Evolutionary conservation across 2,113 vertebrate genomes (phyloP).

Genomic region (Silurus asotus): DNA sequence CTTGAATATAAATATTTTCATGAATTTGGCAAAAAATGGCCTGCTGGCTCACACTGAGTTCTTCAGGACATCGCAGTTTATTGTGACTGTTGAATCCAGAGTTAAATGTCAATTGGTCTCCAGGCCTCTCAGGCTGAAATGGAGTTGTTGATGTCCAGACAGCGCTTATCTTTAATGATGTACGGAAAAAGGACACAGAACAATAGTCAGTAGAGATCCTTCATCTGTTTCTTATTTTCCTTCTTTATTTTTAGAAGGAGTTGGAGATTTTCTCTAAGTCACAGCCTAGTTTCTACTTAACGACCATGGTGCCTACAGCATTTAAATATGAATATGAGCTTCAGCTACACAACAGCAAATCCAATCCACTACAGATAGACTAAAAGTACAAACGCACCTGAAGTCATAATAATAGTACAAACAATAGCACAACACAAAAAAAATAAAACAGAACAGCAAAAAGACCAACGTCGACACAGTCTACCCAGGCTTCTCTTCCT

Average conservation of each 20-base stretch:
- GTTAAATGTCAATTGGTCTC: slow-evolving; percentile 11
- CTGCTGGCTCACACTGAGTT: not conserved
- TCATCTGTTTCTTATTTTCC: not conserved
- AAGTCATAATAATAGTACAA: not conserved
- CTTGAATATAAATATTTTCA: not conserved
- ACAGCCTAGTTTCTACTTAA: not conserved
- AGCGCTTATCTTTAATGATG: not conserved
- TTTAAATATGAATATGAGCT: not conserved
- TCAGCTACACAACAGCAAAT: not conserved
- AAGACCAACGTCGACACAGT: not conserved
- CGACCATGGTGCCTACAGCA: not conserved
- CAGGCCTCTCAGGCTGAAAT: not conserved
- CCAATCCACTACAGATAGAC: not conserved
- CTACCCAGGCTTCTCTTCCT: not conserved
- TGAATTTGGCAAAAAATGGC: not conserved
- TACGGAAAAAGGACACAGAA: not conserved
- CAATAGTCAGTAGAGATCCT: not conserved
- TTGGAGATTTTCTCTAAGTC: not conserved
- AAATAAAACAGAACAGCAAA: not conserved
- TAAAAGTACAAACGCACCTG: not conserved
- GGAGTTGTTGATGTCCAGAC: not conserved
- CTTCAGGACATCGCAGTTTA: not conserved
- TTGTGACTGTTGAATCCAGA: not conserved
- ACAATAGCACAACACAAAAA: no score
- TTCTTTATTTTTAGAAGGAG: not conserved